These are phyloP conservation scores for Catajapyx aquilonaris DNA, from an alignment of 1,140 invertebrate species.

Conservation along the genomic window DNA sequence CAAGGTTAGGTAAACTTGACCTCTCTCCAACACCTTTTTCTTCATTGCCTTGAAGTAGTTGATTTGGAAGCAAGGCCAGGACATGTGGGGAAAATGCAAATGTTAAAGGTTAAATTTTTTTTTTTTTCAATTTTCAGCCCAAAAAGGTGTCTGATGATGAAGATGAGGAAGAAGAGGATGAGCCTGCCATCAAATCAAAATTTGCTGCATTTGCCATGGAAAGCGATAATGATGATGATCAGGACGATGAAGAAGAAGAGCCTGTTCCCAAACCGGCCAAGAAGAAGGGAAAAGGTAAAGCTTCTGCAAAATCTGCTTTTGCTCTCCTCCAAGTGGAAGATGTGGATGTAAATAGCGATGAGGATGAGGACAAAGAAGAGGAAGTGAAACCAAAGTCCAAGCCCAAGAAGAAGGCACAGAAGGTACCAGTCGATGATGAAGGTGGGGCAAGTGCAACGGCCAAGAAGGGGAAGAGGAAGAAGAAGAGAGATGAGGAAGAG, in stretches of 20 bases:
- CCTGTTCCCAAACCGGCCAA: conserved; percentile 24
- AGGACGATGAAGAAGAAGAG: conserved; percentile 22
- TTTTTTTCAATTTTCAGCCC: too few species aligned
- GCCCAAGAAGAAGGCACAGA: conserved; percentile 29
- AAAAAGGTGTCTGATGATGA: conserved; percentile 17
- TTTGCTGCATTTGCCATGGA: too few species aligned
- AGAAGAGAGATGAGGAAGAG: conserved; percentile 25
- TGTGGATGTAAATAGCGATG: conserved; percentile 16
- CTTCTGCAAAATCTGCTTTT: conserved; percentile 5
- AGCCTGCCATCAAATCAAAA: too few species aligned
- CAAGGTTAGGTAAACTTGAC: too few species aligned
- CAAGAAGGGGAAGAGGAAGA: conserved; percentile 17
- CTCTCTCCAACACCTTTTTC: too few species aligned
- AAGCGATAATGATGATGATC: too few species aligned
- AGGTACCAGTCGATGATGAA: conserved; percentile 11
- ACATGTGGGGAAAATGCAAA: too few species aligned
- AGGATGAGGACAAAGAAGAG: conserved; percentile 27
- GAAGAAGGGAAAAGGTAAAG: conserved; percentile 24
- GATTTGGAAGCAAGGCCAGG: too few species aligned
- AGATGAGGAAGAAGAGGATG: conserved; percentile 25
- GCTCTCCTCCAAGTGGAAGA: not conserved
- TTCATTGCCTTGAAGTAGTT: too few species aligned
- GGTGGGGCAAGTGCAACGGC: conserved; percentile 8
- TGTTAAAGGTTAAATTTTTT: too few species aligned
- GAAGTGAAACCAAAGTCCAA: conserved; percentile 54